Conservation (phyloP, 2,113 vertebrate species). For the Macheiramphus alcinus region DNA sequence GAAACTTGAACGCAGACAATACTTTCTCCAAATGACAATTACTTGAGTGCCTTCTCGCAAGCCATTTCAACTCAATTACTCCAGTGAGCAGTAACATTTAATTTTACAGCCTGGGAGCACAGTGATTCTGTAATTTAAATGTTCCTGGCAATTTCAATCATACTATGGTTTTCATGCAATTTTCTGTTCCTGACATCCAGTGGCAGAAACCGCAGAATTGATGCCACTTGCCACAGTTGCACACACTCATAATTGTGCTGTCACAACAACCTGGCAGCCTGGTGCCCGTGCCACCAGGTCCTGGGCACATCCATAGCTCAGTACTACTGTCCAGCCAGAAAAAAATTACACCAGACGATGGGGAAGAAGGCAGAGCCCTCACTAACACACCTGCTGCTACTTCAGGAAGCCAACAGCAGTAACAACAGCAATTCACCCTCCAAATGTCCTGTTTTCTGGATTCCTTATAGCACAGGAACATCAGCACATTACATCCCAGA, state of each 20-base stretch:
- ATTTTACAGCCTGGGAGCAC: slow-evolving; percentile 3
- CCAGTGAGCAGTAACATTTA: slow-evolving; percentile 6
- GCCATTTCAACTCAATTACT: slow-evolving; percentile 22
- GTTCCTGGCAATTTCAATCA: slow-evolving; percentile 32
- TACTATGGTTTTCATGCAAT: not conserved
- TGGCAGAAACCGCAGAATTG: not conserved
- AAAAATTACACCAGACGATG: not conserved
- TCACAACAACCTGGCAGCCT: slow-evolving; percentile 37
- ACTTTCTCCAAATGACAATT: slow-evolving; percentile 12
- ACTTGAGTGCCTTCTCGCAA: not conserved
- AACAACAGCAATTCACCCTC: not conserved
- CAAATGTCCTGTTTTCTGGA: not conserved
- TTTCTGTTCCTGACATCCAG: slow-evolving; percentile 21
- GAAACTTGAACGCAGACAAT: not conserved
- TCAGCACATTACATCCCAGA: not conserved
- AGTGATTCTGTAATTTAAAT: not conserved
- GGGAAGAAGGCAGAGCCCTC: not conserved
- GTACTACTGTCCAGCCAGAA: not conserved
- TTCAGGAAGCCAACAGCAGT: not conserved
- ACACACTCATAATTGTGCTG: not conserved
- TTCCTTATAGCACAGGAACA: not conserved
- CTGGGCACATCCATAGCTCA: not conserved
- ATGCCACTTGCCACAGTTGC: not conserved
- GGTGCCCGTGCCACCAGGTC: not conserved
- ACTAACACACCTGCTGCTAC: not conserved